A percentile compares a stretch with the other conserved stretches of the same genome.
These are phyloP conservation scores for Apogon talboti DNA, from an alignment of 2,797 vertebrate species.

Conservation along the genomic window DNA sequence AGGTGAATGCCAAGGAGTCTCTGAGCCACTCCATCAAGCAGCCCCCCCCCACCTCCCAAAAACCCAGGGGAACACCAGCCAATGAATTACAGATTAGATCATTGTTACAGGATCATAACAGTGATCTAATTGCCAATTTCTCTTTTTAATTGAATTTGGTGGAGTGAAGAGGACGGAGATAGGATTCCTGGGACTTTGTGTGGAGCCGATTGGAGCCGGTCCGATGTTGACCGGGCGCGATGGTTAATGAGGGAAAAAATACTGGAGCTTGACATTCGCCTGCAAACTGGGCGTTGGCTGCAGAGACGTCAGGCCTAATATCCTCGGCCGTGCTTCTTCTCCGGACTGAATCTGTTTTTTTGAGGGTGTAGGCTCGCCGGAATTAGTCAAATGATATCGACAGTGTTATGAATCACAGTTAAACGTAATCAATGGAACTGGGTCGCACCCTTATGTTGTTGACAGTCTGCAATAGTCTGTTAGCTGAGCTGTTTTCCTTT, in stretches of 20 bases:
- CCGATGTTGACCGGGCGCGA: slow-evolving; percentile 62
- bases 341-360: slow-evolving; percentile 13
- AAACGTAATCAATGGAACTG: background rate
- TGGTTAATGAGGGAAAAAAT: slow-evolving; percentile 61
- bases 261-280: slow-evolving; percentile 54
- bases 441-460: background rate
- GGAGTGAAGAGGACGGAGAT: slow-evolving; percentile 82
- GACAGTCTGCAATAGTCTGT: background rate
- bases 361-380: slow-evolving; percentile 23
- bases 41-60: slow-evolving; percentile 9
- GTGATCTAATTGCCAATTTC: slow-evolving; percentile 87
- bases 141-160: slow-evolving; percentile 88
- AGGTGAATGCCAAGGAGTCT: slow-evolving; percentile 76
- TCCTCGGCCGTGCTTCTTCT: slow-evolving; percentile 16
- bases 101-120: slow-evolving; percentile 87
- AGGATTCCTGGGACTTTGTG: slow-evolving; percentile 72
- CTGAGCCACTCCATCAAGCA: slow-evolving; percentile 67
- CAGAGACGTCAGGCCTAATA: slow-evolving; percentile 45
- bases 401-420: slow-evolving; percentile 19
- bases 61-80: slow-evolving; percentile 72
- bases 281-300: slow-evolving; percentile 54
- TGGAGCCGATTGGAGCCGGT: slow-evolving; percentile 57
- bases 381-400: slow-evolving; percentile 14
- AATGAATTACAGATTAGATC: slow-evolving; percentile 87
- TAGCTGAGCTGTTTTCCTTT: background rate